A percentile compares a stretch with the other conserved stretches of the same genome.
Evolutionary conservation across 92 coral and sea anemone species (phyloP).

Genomic region (Zoanthus gigantus): DNA sequence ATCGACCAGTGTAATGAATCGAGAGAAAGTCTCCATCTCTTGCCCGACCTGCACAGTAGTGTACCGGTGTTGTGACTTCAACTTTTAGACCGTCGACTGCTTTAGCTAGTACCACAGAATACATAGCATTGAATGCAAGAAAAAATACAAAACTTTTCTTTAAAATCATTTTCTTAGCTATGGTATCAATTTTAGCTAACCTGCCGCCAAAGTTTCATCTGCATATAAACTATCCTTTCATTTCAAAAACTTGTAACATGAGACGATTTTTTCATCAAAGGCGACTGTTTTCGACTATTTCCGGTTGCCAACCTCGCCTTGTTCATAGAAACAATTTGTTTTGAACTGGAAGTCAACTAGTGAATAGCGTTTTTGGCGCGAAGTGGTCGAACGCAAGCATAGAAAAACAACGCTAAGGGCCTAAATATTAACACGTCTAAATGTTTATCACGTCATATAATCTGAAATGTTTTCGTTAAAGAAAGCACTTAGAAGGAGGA

Average conservation of each 20-base stretch:
- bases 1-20: slow-evolving; percentile 43
- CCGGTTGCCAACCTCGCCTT: neutral
- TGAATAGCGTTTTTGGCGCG: no score
- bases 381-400: no score
- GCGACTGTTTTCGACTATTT: neutral
- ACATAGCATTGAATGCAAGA: neutral
- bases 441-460: no score
- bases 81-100: slow-evolving; percentile 30
- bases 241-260: slow-evolving; percentile 6
- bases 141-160: neutral
- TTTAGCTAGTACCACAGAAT: neutral
- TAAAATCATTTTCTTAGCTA: slow-evolving; percentile 9
- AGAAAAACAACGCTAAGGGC: no score
- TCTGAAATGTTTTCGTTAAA: no score
- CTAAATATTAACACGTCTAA: no score
- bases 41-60: slow-evolving; percentile 24
- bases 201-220: neutral
- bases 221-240: neutral
- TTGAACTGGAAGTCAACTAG: no score
- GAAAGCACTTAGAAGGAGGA: no score
- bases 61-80: slow-evolving; percentile 20
- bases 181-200: neutral
- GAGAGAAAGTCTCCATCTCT: slow-evolving; percentile 41
- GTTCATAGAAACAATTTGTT: no score
- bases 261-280: neutral